Conservation (phyloP, 2,113 vertebrate species). For the Nematolebias whitei region DNA sequence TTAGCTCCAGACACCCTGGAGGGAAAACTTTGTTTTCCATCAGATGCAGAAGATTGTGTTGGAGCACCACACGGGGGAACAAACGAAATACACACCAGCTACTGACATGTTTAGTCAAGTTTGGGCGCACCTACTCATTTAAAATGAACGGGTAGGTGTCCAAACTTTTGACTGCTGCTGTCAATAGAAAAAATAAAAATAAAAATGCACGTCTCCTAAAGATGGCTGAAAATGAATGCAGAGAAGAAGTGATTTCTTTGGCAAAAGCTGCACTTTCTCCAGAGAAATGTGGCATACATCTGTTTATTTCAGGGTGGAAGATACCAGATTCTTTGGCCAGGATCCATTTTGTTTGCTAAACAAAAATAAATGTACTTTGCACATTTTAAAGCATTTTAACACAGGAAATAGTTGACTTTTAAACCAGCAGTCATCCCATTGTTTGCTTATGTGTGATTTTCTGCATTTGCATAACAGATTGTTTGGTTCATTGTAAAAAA, state of each 20-base stretch:
- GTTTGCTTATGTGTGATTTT: slow-evolving; percentile 1
- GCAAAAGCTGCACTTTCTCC: slow-evolving; percentile 20
- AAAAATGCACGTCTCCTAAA: slow-evolving; percentile 1
- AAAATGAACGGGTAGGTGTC: neutral
- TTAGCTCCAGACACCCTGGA: neutral
- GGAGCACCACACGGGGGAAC: neutral
- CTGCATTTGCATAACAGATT: neutral
- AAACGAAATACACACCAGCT: neutral
- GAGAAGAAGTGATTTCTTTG: neutral
- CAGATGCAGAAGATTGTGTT: neutral
- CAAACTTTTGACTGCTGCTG: neutral
- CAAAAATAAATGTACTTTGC: slow-evolving; percentile 26
- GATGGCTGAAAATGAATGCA: slow-evolving; percentile 8
- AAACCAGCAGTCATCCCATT: neutral
- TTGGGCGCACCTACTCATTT: neutral
- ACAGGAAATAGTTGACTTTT: no score
- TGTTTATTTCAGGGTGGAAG: slow-evolving; percentile 28
- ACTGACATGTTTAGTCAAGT: neutral
- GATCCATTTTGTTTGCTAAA: slow-evolving; percentile 53
- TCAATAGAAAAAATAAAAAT: slow-evolving; percentile 8
- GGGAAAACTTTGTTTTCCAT: neutral
- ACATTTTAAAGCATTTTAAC: slow-evolving; percentile 12
- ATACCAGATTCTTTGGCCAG: slow-evolving; percentile 35
- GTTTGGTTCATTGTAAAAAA: neutral
- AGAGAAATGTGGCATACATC: slow-evolving; percentile 29